Conservation (phyloP, 2,113 vertebrate species). For the Perca fluviatilis region DNA sequence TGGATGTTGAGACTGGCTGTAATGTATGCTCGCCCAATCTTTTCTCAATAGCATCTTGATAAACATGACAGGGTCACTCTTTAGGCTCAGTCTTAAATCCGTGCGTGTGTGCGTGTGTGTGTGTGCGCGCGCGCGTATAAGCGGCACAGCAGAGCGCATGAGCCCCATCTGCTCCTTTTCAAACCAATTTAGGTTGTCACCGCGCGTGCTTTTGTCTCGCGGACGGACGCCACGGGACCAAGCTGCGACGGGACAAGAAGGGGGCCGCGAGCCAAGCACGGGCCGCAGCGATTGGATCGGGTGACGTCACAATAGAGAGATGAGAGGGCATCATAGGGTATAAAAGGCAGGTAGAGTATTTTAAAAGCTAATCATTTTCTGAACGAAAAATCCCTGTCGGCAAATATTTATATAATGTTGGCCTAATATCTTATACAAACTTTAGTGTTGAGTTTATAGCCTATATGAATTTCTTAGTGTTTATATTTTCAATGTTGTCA, state of each 20-base stretch:
- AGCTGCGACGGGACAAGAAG: slow-evolving; percentile 24
- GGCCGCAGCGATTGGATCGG: slow-evolving; percentile 9
- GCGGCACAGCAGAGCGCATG: slow-evolving; percentile 72
- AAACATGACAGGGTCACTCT: slow-evolving; percentile 56
- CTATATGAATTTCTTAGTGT: not conserved
- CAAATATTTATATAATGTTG: too few relatives aligned
- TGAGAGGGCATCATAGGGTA: not conserved
- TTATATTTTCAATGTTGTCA: not conserved
- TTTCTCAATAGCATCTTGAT: slow-evolving; percentile 32
- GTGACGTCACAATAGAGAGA: slow-evolving; percentile 66
- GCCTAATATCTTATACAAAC: not conserved
- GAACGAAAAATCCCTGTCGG: too few relatives aligned
- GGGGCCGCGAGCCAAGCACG: slow-evolving; percentile 8
- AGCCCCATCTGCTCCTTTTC: slow-evolving; percentile 96
- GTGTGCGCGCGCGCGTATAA: slow-evolving; percentile 3
- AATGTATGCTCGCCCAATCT: slow-evolving; percentile 41
- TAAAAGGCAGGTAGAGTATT: not conserved
- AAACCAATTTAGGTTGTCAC: slow-evolving; percentile 93
- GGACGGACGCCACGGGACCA: slow-evolving; percentile 79
- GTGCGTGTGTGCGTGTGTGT: not conserved
- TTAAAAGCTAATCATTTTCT: not conserved
- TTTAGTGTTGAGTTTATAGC: not conserved
- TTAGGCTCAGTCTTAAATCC: slow-evolving; percentile 27
- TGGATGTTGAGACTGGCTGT: slow-evolving; percentile 29
- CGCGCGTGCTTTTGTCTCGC: slow-evolving; percentile 91